Conservation (phyloP, 2,888 invertebrate genomes). For the Epirrhoe alternata region DNA sequence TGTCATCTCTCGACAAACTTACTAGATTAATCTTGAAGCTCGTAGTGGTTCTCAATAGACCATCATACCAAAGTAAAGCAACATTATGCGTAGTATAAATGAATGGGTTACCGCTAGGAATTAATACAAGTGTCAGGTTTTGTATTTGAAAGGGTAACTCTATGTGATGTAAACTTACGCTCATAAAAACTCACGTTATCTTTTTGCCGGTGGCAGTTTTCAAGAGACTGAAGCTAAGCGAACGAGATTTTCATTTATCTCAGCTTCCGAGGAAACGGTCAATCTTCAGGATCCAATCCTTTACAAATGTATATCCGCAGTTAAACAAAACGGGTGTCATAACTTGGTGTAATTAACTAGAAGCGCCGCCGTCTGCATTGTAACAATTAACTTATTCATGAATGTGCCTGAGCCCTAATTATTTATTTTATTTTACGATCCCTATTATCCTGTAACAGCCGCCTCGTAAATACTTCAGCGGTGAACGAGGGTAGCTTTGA, state of each 20-base stretch:
- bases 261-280: conserved; percentile 34
- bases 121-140: too few species aligned
- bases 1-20: too few species aligned
- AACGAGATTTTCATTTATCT: conserved; percentile 38
- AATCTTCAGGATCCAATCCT: conserved; percentile 48
- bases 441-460: conserved; percentile 76
- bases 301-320: conserved; percentile 47
- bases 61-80: too few species aligned
- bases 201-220: neutral
- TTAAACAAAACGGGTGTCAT: conserved; percentile 44
- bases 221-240: conserved; percentile 23
- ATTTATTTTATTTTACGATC: conserved; percentile 83
- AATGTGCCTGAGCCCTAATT: conserved; percentile 74
- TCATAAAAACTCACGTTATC: too few species aligned
- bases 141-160: too few species aligned
- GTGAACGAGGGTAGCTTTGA: conserved; percentile 59
- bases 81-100: too few species aligned
- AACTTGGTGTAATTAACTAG: conserved; percentile 44
- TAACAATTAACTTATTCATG: conserved; percentile 81
- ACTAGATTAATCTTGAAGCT: too few species aligned
- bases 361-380: conserved; percentile 59
- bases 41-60: too few species aligned
- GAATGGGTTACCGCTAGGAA: too few species aligned
- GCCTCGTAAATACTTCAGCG: conserved; percentile 75
- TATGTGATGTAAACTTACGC: too few species aligned